These are phyloP conservation scores for Dioctria linearis DNA, from an alignment of 2,888 invertebrate species.

Conservation along the genomic window DNA sequence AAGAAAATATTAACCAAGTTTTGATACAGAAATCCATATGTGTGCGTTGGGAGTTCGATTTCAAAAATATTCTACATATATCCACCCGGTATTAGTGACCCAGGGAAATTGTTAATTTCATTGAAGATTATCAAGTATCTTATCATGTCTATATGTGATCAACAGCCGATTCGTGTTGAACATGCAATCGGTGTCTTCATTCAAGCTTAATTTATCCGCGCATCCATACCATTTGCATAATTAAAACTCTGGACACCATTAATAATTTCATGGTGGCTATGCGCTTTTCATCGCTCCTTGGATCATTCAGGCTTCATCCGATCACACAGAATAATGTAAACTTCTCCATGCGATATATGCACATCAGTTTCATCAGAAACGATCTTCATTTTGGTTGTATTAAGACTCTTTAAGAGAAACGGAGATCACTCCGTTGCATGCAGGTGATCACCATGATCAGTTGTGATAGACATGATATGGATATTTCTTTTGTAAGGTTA, in stretches of 20 bases:
- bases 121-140: constrained; percentile 48
- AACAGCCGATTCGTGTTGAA: constrained; percentile 14
- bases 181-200: constrained; percentile 37
- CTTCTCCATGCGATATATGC: constrained; percentile 21
- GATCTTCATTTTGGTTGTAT: constrained; percentile 23
- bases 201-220: constrained; percentile 30
- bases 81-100: constrained; percentile 21
- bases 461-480: constrained; percentile 40
- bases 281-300: background rate
- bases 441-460: constrained; percentile 37
- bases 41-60: too few species aligned
- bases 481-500: constrained; percentile 19
- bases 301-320: too few species aligned
- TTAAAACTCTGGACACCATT: constrained; percentile 40
- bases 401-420: background rate
- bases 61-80: too few species aligned
- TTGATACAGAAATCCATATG: too few species aligned
- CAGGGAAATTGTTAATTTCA: constrained; percentile 39
- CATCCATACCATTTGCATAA: constrained; percentile 33
- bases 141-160: constrained; percentile 46
- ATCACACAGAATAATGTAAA: background rate
- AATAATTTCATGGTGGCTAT: constrained; percentile 43
- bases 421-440: constrained; percentile 46
- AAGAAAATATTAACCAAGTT: too few species aligned
- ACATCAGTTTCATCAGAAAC: constrained; percentile 27